phyloP scores from a whole-genome alignment of 2,113 vertebrate species.

The Phoxinus phoxinus region DNA sequence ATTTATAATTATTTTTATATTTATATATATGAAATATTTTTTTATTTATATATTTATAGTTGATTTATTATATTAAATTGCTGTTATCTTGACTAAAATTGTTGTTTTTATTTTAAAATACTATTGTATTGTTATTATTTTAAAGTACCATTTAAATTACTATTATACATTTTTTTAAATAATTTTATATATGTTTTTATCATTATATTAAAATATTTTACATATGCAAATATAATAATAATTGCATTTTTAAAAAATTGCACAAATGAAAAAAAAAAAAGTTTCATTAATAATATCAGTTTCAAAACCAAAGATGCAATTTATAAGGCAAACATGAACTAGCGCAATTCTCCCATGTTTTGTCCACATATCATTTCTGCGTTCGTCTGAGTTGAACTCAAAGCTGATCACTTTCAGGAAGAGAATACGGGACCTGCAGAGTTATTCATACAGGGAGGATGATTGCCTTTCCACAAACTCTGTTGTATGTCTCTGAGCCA shows the following conservation, averaged over 20 bases:
- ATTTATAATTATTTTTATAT: too few species aligned
- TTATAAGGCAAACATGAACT: neutral
- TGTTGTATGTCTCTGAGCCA: conserved; percentile 18
- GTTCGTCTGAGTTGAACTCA: conserved; percentile 17
- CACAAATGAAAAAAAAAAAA: neutral
- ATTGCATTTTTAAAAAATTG: too few species aligned
- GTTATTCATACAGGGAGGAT: conserved; percentile 17
- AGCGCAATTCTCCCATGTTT: conserved; percentile 43
- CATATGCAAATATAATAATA: neutral
- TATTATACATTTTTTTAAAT: too few species aligned
- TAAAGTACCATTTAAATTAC: too few species aligned
- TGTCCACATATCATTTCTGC: conserved; percentile 34
- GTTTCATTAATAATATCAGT: neutral
- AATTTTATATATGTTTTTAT: too few species aligned
- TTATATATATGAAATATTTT: too few species aligned
- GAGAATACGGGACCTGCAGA: conserved; percentile 13
- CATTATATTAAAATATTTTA: too few species aligned
- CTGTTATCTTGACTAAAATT: too few species aligned
- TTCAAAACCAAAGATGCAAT: neutral
- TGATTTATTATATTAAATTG: too few species aligned
- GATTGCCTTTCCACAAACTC: conserved; percentile 31
- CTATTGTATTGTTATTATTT: too few species aligned
- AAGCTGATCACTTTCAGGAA: conserved; percentile 46
- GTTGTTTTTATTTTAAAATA: too few species aligned
- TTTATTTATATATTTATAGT: too few species aligned